A percentile compares a stretch with the other conserved stretches of the same genome.
Evolutionary conservation across 2,113 vertebrate genomes (phyloP).

Genomic region (Blennius ocellaris): DNA sequence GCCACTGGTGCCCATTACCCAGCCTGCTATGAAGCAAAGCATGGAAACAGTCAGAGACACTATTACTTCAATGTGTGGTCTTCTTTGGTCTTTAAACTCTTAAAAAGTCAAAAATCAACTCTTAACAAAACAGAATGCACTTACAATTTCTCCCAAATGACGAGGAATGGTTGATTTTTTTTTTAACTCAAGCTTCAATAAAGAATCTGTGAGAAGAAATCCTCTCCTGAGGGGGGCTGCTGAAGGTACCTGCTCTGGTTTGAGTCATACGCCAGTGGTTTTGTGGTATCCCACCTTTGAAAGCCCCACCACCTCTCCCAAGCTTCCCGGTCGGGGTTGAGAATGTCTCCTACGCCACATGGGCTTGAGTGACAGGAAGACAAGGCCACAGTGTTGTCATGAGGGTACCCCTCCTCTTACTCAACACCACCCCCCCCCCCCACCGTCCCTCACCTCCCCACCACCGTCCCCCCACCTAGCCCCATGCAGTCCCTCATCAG

Average conservation of each 20-base stretch:
- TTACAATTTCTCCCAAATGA: too few relatives aligned
- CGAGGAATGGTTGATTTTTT: too few relatives aligned
- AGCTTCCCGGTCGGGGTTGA: constrained; percentile 33
- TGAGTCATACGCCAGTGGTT: constrained; percentile 37
- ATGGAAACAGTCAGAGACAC: too few relatives aligned
- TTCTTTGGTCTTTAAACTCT: not conserved
- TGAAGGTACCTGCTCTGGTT: constrained; percentile 18
- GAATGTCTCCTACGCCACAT: constrained; percentile 52
- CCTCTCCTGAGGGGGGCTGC: not conserved
- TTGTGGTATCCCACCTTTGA: constrained; percentile 27
- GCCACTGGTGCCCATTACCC: too few relatives aligned
- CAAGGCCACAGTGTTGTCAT: constrained; percentile 77
- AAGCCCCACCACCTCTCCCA: constrained; percentile 5
- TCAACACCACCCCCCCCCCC: constrained; percentile 6
- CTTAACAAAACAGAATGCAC: too few relatives aligned
- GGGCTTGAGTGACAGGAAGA: constrained; percentile 76
- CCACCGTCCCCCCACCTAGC: constrained; percentile 29
- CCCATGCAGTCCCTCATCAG: constrained; percentile 72
- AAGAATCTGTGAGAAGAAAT: too few relatives aligned
- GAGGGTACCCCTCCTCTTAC: constrained; percentile 14
- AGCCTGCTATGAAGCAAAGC: too few relatives aligned
- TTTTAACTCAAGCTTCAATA: too few relatives aligned
- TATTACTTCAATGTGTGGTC: too few relatives aligned
- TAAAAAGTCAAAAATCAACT: not conserved
- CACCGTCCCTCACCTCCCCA: not conserved